Conservation (phyloP, 1,140 invertebrate species). For the Drosophila bifasciata region DNA sequence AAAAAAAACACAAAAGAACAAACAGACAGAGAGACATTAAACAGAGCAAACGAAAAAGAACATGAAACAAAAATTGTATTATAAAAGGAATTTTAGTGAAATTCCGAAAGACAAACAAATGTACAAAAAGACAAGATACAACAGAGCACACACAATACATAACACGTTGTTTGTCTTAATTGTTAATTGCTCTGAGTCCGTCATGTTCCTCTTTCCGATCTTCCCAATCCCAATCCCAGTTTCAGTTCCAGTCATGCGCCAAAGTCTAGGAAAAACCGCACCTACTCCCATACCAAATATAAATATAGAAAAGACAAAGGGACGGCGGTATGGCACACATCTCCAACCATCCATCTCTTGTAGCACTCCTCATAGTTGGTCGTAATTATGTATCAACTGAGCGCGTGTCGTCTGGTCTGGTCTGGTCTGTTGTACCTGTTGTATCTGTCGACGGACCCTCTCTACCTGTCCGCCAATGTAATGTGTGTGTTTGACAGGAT, state of each 20-base stretch:
- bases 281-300: conserved; percentile 43
- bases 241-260: conserved; percentile 41
- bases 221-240: conserved; percentile 21
- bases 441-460: conserved; percentile 20
- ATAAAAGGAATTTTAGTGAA: conserved; percentile 77
- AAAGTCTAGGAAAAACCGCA: conserved; percentile 58
- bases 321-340: conserved; percentile 7
- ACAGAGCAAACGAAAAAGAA: conserved; percentile 20
- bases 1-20: conserved; percentile 25
- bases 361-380: background rate
- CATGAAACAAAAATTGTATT: conserved; percentile 55
- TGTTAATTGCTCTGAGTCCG: conserved; percentile 57
- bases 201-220: conserved; percentile 10
- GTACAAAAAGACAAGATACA: conserved; percentile 67
- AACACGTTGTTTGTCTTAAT: conserved; percentile 53
- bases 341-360: too few relatives aligned
- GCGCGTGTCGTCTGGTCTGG: conserved; percentile 63
- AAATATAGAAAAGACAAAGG: conserved; percentile 13
- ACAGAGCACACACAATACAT: too few relatives aligned
- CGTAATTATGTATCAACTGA: conserved; percentile 37
- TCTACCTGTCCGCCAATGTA: conserved; percentile 55
- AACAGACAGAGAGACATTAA: conserved; percentile 55
- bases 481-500: conserved; percentile 74
- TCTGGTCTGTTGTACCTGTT: conserved; percentile 53
- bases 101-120: conserved; percentile 74